A percentile compares a stretch with the other conserved stretches of the same genome.
phyloP scores from a whole-genome alignment of 2,888 invertebrate species.

The Drosophila pseudotakahashii region DNA sequence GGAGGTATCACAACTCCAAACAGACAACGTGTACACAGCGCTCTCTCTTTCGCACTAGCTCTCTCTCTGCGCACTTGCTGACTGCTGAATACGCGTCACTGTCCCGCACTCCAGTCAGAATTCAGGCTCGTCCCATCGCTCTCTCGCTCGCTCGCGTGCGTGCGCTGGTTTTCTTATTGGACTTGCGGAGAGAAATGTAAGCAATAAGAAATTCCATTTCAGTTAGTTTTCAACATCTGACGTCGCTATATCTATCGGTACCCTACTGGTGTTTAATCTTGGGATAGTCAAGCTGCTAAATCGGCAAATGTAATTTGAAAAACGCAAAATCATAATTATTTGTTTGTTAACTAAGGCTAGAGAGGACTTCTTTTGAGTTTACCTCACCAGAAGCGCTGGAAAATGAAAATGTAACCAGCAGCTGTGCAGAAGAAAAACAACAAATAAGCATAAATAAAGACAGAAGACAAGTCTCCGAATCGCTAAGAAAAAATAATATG shows the following conservation, averaged over 20 bases:
- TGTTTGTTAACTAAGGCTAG: slow-evolving; percentile 15
- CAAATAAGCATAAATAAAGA: slow-evolving; percentile 61
- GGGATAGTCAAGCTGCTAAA: slow-evolving; percentile 16
- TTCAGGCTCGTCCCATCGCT: slow-evolving; percentile 40
- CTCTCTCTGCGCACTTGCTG: slow-evolving; percentile 60
- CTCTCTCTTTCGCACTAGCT: slow-evolving; percentile 41
- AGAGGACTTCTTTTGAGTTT: neutral
- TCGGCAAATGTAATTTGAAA: slow-evolving; percentile 37
- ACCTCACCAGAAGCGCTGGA: slow-evolving; percentile 5
- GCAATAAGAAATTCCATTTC: slow-evolving; percentile 75
- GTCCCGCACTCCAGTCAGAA: slow-evolving; percentile 65
- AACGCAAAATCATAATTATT: slow-evolving; percentile 54
- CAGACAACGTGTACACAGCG: slow-evolving; percentile 58
- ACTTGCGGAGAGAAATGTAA: slow-evolving; percentile 66
- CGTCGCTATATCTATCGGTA: slow-evolving; percentile 51
- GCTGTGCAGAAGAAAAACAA: slow-evolving; percentile 48
- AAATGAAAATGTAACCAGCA: slow-evolving; percentile 47
- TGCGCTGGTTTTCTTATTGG: slow-evolving; percentile 77
- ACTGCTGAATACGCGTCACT: slow-evolving; percentile 70
- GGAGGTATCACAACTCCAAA: slow-evolving; percentile 38
- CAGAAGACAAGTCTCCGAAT: slow-evolving; percentile 53
- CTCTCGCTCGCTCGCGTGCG: slow-evolving; percentile 55
- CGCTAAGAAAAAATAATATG: slow-evolving; percentile 54
- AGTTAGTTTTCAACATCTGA: slow-evolving; percentile 76
- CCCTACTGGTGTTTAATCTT: slow-evolving; percentile 23